Evolutionary conservation across 2,113 vertebrate genomes (phyloP).

Genomic region (Calyptommatus sinebrachiatus): DNA sequence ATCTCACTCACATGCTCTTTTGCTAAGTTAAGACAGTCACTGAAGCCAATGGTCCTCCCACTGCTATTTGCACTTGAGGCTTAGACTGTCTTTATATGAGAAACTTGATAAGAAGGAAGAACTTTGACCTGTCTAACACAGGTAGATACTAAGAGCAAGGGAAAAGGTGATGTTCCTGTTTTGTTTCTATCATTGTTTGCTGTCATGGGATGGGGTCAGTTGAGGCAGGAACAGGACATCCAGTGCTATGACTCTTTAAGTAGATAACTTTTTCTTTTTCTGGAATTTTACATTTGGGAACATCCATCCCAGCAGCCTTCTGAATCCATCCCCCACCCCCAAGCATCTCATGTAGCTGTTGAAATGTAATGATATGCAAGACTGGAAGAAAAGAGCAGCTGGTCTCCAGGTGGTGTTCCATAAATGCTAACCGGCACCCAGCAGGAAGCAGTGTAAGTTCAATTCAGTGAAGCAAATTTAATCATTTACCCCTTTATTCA

Average conservation of each 20-base stretch:
- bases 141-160: too few relatives aligned
- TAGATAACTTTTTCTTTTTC: neutral
- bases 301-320: conserved; percentile 26
- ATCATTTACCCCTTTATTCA: conserved; percentile 69
- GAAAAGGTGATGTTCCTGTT: neutral
- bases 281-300: neutral
- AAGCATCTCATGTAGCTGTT: conserved; percentile 50
- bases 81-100: conserved; percentile 7
- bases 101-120: conserved; percentile 1
- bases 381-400: conserved; percentile 66
- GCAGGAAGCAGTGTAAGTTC: conserved; percentile 64
- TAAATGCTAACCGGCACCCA: conserved; percentile 62
- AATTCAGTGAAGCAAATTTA: conserved; percentile 67
- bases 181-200: neutral
- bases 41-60: neutral
- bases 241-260: neutral
- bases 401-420: conserved; percentile 66
- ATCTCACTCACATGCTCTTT: neutral
- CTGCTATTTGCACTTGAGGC: neutral
- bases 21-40: neutral
- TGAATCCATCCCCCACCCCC: conserved; percentile 51
- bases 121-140: neutral
- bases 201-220: neutral
- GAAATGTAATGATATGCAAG: conserved; percentile 69
- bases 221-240: neutral